Conservation (phyloP, 1,140 invertebrate species). For the Drosophila guanche region DNA sequence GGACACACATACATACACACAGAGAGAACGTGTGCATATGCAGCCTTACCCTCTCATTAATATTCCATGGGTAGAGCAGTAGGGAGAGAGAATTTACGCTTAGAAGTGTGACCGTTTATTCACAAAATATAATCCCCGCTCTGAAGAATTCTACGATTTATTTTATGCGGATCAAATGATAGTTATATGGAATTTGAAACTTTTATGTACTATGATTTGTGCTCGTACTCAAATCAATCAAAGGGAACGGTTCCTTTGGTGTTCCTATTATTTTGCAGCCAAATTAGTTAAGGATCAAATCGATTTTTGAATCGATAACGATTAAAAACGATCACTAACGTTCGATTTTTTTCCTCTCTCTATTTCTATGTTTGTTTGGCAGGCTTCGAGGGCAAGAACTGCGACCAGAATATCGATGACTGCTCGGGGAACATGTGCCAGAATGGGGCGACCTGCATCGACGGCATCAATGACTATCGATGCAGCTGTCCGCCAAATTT, state of each 20-base stretch:
- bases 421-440: constrained; percentile 94
- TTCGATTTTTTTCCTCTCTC: background rate
- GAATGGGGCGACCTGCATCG: constrained; percentile 95
- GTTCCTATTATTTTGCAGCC: too few species aligned
- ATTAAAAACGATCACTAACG: background rate
- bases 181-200: too few species aligned
- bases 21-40: background rate
- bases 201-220: too few species aligned
- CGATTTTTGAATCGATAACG: too few species aligned
- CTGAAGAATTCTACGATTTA: too few species aligned
- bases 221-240: too few species aligned
- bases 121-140: background rate
- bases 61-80: too few species aligned
- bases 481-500: constrained; percentile 95
- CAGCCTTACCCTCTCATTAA: too few species aligned
- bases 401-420: constrained; percentile 95
- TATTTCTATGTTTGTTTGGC: constrained; percentile 57
- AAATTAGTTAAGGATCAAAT: too few species aligned
- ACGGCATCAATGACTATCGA: constrained; percentile 93
- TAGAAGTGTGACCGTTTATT: constrained; percentile 21
- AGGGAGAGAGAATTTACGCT: constrained; percentile 3
- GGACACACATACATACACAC: constrained; percentile 31
- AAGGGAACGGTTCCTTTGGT: too few species aligned
- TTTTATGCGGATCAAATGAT: too few species aligned
- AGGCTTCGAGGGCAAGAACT: constrained; percentile 94